Evolutionary conservation across 1,140 invertebrate genomes (phyloP).

Genomic region (Ptiloglossa arizonensis): DNA sequence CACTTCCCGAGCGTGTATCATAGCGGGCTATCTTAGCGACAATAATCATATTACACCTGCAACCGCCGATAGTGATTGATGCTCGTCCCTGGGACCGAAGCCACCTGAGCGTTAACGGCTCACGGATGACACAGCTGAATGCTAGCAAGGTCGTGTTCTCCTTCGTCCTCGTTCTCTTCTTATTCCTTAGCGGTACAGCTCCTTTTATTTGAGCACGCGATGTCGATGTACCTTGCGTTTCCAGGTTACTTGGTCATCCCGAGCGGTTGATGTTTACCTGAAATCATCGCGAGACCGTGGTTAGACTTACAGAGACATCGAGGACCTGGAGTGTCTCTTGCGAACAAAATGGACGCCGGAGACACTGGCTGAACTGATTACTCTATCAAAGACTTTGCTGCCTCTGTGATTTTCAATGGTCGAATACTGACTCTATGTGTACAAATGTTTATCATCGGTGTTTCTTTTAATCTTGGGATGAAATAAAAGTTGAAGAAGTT

Average conservation of each 20-base stretch:
- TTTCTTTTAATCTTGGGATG: too few species aligned
- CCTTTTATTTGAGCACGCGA: conserved; percentile 72
- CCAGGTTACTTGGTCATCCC: conserved; percentile 78
- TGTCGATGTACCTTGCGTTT: conserved; percentile 70
- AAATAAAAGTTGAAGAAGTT: too few species aligned
- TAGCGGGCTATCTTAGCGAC: conserved; percentile 71
- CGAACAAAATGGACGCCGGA: too few species aligned
- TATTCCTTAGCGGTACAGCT: conserved; percentile 76
- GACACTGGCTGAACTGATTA: too few species aligned
- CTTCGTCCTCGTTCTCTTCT: conserved; percentile 65
- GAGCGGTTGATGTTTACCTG: conserved; percentile 32
- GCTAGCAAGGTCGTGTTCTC: conserved; percentile 75
- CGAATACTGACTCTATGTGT: too few species aligned
- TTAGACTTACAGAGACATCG: background rate
- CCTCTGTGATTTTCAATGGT: too few species aligned
- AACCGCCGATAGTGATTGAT: conserved; percentile 79
- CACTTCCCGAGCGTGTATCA: conserved; percentile 65
- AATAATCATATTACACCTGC: conserved; percentile 79
- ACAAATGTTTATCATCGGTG: too few species aligned
- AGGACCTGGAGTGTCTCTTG: background rate
- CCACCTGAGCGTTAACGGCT: conserved; percentile 78
- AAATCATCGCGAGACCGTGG: conserved; percentile 3
- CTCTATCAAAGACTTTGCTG: too few species aligned
- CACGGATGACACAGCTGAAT: conserved; percentile 81
- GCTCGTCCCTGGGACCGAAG: conserved; percentile 72